A percentile compares a stretch with the other conserved stretches of the same genome.
These are phyloP conservation scores for Drosophila jambulina DNA, from an alignment of 1,140 invertebrate genomes.

Conservation along the genomic window DNA sequence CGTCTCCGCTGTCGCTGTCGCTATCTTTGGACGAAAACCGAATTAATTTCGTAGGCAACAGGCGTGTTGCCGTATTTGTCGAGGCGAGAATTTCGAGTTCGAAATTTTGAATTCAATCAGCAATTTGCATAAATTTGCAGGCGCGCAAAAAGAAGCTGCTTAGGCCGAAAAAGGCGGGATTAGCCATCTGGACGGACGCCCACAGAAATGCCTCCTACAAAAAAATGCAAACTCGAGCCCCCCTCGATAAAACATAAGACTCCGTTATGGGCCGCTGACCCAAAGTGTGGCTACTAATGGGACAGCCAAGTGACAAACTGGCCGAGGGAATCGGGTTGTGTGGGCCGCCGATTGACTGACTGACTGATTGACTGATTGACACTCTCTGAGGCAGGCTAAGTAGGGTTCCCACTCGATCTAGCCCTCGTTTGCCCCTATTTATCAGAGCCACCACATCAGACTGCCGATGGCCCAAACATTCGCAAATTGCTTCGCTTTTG, in stretches of 20 bases:
- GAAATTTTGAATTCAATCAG: slow-evolving; percentile 72
- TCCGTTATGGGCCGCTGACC: slow-evolving; percentile 69
- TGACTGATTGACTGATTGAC: slow-evolving; percentile 22
- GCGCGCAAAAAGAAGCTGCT: slow-evolving; percentile 55
- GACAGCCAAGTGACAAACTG: slow-evolving; percentile 77
- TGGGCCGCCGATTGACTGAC: slow-evolving; percentile 54
- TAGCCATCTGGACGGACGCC: slow-evolving; percentile 40
- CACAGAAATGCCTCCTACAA: slow-evolving; percentile 12
- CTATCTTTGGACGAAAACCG: slow-evolving; percentile 44
- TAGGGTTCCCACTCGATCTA: slow-evolving; percentile 36
- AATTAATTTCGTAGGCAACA: slow-evolving; percentile 71
- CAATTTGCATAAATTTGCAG: slow-evolving; percentile 79
- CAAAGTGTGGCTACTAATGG: slow-evolving; percentile 74
- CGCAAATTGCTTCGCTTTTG: slow-evolving; percentile 70
- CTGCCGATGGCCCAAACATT: slow-evolving; percentile 64
- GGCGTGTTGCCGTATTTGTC: slow-evolving; percentile 70
- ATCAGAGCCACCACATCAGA: slow-evolving; percentile 36
- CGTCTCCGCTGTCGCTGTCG: slow-evolving; percentile 35
- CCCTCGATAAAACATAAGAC: slow-evolving; percentile 3
- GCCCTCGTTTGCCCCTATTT: slow-evolving; percentile 10
- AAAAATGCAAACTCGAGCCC: neutral
- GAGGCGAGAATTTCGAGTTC: slow-evolving; percentile 65
- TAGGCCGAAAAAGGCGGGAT: slow-evolving; percentile 63
- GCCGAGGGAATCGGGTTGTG: slow-evolving; percentile 20
- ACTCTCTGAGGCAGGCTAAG: slow-evolving; percentile 20